Evolutionary conservation across 1,140 invertebrate species (phyloP).

Genomic region (Hyposmocoma kahamanoa): DNA sequence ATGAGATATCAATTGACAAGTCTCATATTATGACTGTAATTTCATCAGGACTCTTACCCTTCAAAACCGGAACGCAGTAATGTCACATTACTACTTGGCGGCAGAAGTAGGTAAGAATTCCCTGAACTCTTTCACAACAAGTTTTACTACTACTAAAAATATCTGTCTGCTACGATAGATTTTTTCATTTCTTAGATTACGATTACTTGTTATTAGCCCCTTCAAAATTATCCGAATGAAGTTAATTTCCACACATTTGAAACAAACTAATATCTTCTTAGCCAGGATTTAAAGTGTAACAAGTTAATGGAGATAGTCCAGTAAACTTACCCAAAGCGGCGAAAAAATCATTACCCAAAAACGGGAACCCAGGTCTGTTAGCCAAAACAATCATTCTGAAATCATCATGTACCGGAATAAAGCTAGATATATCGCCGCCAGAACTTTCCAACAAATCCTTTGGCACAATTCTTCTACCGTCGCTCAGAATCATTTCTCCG

Average conservation of each 20-base stretch:
- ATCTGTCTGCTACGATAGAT: no score
- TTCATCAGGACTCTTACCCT: no score
- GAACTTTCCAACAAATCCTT: slow-evolving; percentile 58
- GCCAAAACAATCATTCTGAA: slow-evolving; percentile 95
- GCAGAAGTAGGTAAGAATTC: no score
- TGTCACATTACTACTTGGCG: no score
- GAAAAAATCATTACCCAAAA: slow-evolving; percentile 98
- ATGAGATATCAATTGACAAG: no score
- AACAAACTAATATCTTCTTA: not conserved
- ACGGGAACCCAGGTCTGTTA: slow-evolving; percentile 97
- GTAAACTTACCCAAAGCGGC: slow-evolving; percentile 76
- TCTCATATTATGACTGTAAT: no score
- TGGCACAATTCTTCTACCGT: slow-evolving; percentile 91
- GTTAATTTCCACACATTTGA: not conserved
- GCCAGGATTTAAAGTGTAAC: not conserved
- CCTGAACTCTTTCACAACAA: no score
- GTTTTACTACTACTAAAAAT: no score
- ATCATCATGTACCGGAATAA: slow-evolving; percentile 87
- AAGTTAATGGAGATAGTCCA: slow-evolving; percentile 37
- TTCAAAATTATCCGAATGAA: not conserved
- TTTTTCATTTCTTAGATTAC: no score
- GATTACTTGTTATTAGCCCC: no score
- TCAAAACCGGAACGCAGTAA: no score
- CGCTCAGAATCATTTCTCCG: slow-evolving; percentile 95
- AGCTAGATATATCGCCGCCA: slow-evolving; percentile 60